Base-by-base conservation (phyloP, 2,888 invertebrate species). In the Apamea crenata region DNA sequence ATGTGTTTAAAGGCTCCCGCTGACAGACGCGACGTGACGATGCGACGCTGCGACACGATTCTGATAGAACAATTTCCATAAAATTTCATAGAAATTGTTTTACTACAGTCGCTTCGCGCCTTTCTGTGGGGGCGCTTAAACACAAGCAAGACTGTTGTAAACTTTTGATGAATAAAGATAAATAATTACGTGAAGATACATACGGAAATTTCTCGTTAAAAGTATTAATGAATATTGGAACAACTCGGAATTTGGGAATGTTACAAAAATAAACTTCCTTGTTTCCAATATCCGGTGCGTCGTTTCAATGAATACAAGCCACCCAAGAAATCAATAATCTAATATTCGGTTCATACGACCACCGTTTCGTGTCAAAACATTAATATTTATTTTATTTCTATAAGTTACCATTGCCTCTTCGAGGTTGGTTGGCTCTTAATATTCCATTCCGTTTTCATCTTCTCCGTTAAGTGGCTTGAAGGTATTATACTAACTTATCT, bases 401-500 rank as follows among this genome's bases (percentile, higher is more conserved):
- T 59, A 36, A 74, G 80, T 10, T 50, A 29, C 50, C 63, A 67
- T 53, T 50, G 63, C 66, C 56, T 36, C 16, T 72, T 66, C 25
- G 56, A 25, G 25, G 56, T 56, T 72, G 29, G 84, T 72, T 47
- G 47, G 47, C 63, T 63, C 68, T 53, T 77, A 77, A 84, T 70
- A 86, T 75, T 65, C 72, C 63, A 84, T 80, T 80, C 40, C 76
- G 32, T 69, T 77, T 74, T 68, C 77, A 80, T 87, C 77, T 80
- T 65, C 44, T 36, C 32, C 40, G 47, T 65, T 40, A 68, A 82
- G 73, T 85, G 12, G 63, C 40, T 74, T 44, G 16, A 12, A n/a
- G 8, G n/a, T 72, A 47, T 16, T 53, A 44, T n/a, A 77, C 21
- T 18, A 67, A 80, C 59, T 44, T 71, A 67, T 71, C 70, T 80